phyloP scores from a whole-genome alignment of 2,888 invertebrate genomes.

The Campoplex nolae region DNA sequence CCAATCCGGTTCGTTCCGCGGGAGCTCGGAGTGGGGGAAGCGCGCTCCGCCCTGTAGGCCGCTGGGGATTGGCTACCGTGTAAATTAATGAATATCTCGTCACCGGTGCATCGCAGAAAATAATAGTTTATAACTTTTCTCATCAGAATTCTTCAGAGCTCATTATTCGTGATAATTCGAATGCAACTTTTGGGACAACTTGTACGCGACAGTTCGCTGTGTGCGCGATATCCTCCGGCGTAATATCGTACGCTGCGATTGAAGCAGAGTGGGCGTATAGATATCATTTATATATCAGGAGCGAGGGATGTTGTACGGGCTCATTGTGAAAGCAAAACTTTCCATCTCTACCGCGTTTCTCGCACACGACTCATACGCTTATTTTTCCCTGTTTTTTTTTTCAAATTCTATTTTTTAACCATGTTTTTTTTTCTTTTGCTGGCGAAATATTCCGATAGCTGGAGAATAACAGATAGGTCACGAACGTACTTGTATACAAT shows the following conservation, averaged over 20 bases:
- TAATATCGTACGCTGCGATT: constrained; percentile 32
- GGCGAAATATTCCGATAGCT: constrained; percentile 23
- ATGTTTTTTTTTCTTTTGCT: not conserved
- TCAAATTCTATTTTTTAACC: not conserved
- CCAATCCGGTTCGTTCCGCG: not conserved
- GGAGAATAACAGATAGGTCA: constrained; percentile 37
- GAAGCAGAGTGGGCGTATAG: constrained; percentile 33
- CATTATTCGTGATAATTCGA: not conserved
- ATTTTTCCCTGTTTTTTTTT: not conserved
- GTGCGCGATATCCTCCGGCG: constrained; percentile 14
- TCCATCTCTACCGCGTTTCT: constrained; percentile 44
- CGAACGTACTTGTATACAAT: constrained; percentile 4
- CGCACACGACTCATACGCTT: not conserved
- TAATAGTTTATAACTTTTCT: not conserved
- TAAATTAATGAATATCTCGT: not conserved
- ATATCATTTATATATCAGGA: constrained; percentile 45
- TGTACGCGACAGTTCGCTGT: not conserved
- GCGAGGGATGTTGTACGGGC: constrained; percentile 63
- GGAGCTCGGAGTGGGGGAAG: not conserved
- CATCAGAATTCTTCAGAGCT: not conserved
- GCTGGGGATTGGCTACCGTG: not conserved
- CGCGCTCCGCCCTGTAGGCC: not conserved
- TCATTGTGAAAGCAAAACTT: constrained; percentile 64
- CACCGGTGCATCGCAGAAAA: not conserved
- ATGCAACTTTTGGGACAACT: constrained; percentile 3